Base-by-base conservation (phyloP, 2,797 vertebrate genomes). In the Poeciliopsis paucimaculata region DNA sequence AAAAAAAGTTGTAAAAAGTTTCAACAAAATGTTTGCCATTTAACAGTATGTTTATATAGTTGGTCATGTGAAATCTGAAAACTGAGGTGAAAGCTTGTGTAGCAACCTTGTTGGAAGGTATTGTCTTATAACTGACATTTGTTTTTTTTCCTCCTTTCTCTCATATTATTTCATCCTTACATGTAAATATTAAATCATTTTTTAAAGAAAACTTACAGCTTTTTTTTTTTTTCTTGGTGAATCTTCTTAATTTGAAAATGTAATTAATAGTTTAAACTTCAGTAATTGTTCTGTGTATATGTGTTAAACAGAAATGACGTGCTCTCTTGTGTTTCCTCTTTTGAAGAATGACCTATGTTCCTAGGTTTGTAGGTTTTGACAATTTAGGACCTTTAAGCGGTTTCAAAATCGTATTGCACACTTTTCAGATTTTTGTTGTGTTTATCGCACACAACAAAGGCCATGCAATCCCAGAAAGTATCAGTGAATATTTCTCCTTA, bases 161-260 rank as follows among this genome's bases (percentile, higher is more conserved):
- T 82, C 34, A 74, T 83, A 88, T 84, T 82, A 82, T 91, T 90
- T 91, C 81, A 88, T 91, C 79, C 77, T 82, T 86, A 90, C 82
- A 93, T 96, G 95, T 96, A 95, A 95, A 96, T 96, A 95, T 94
- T 94, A 92, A 89, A 94, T 83, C 77, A 91, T 96, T 96, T 96
- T 96, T 86, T 96, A 95, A 94, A 90, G 85, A 95, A 93, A 51
- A 72, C 64, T n/a, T 78, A 2, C 6, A 75, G 3, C 12, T 68
- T 75, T 74, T 31, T 12, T 53, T 39, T 39, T 5, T 5, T 34
- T 28, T 45, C 16, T 28, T 28, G 68, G 23, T 45, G 7, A 46
- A 28, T 71, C 41, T 66, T 66, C 41, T 66, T 66, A 2, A 70
- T 70, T n/a, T 45, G 66, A 45, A 23, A 41, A 41, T 41, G 2